Evolutionary conservation across 2,113 vertebrate species (phyloP), one percentile per base, ranked within the genome.

Genomic region (Ictidomys tridecemlineatus): DNA sequence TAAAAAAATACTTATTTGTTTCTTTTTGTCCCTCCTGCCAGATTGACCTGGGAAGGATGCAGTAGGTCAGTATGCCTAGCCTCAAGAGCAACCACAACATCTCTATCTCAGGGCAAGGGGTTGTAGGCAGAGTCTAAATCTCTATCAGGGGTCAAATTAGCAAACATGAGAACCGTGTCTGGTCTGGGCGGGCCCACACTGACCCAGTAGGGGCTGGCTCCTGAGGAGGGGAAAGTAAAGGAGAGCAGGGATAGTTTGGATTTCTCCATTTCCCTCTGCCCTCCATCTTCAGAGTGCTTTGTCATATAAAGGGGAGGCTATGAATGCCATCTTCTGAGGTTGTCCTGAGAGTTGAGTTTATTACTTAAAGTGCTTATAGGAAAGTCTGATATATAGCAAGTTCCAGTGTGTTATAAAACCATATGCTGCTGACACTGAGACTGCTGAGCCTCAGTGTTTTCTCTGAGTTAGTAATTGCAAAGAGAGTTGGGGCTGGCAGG

Each of bases 321-420:
- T 3, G n/a, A 70, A 11, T 82, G 45, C 39, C 12, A 8, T 26
- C 34, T 74, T 39, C 42, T 17, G n/a, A 26, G 20, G 37, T 53
- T 26, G 14, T 58, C 11, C 2, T 77, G 70, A 76, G 17, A 61
- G 58, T 88, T 61, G 65, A 80, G 30, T 93, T 89, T 77, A 30
- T 73, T 86, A 51, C 83, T 92, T 42, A 16, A 94, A 48, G 73
- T 79, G 39, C 63, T 85, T 34, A 3, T 48, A 2, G n/a, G 20
- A n/a, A 61, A 58, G 30, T 9, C 28, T 20, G 0, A 1, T 9
- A 51, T 42, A 0, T 1, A 34, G 17, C 26, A 30, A 34, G 28
- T 28, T 17, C 65, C 37, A 9, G 22, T 20, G 28, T 13, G 3
- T 5, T 24, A 45, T n/a, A 42, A 13, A 85, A 26, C 20, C n/a